phyloP scores from a whole-genome alignment of 2,113 vertebrate genomes.

The western clawed frog (Xenopus tropicalis) region DNA sequence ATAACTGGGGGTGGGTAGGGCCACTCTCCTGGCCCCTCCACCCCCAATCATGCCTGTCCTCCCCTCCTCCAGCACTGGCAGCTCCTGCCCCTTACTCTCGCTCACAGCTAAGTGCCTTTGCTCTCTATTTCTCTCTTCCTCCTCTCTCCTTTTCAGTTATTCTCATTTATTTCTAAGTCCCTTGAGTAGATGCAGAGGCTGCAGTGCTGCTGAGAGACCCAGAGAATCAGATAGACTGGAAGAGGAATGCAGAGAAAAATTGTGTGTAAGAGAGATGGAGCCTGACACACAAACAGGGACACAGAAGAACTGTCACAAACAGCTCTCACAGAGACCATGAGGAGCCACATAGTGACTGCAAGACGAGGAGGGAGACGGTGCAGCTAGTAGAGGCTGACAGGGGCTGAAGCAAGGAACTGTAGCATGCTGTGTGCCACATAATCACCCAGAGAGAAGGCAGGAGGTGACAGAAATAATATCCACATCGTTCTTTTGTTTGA shows the following conservation, averaged over 20 bases:
- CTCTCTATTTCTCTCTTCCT: neutral
- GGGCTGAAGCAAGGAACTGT: neutral
- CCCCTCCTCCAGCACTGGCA: neutral
- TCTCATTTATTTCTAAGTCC: neutral
- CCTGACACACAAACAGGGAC: neutral
- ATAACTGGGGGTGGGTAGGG: no score
- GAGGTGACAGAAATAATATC: neutral
- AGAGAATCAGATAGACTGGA: neutral
- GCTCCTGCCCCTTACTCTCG: neutral
- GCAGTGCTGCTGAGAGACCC: constrained; percentile 5
- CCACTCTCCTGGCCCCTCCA: neutral
- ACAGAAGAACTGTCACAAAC: neutral
- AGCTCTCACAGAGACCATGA: neutral
- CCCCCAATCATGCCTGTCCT: neutral
- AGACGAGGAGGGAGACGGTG: neutral
- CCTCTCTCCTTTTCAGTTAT: neutral
- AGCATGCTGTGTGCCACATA: neutral
- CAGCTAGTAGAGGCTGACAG: neutral
- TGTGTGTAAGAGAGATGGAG: neutral
- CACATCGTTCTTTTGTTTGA: neutral
- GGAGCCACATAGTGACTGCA: neutral
- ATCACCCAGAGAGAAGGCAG: constrained; percentile 3
- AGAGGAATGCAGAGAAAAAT: neutral
- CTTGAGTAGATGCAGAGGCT: constrained; percentile 22
- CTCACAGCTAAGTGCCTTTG: neutral